Conservation (phyloP, 2,797 vertebrate genomes). For the Phalanger gymnotis region DNA sequence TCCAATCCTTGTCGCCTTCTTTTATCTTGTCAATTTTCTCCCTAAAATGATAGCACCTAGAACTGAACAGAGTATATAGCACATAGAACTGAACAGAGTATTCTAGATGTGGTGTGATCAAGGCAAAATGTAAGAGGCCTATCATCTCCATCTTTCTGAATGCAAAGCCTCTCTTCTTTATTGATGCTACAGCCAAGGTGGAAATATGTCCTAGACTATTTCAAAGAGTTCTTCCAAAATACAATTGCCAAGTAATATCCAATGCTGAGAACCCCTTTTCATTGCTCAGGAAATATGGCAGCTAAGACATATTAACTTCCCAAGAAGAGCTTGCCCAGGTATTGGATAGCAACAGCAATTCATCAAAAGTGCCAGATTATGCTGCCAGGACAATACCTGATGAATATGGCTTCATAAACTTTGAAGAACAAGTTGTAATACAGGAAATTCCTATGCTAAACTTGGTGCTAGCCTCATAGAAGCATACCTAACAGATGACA, state of each 20-base stretch:
- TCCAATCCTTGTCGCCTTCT: background rate
- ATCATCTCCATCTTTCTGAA: background rate
- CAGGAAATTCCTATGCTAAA: background rate
- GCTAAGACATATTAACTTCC: background rate
- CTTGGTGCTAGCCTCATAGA: background rate
- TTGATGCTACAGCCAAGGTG: background rate
- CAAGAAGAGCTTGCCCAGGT: background rate
- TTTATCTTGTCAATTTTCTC: background rate
- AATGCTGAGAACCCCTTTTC: background rate
- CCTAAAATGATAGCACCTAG: background rate
- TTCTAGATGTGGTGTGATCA: background rate
- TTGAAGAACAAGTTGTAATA: conserved; percentile 7
- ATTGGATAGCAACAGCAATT: background rate
- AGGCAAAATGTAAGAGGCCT: background rate
- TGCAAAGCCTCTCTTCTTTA: background rate
- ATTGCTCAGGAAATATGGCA: background rate
- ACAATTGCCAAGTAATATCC: background rate
- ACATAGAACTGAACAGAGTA: background rate
- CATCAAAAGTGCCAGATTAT: background rate
- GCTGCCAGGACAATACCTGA: background rate
- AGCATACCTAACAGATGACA: background rate
- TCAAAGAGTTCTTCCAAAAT: background rate
- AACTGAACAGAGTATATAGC: background rate
- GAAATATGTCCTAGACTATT: background rate
- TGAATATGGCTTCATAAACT: background rate